phyloP scores from a whole-genome alignment of 2,113 vertebrate genomes.

The Phalacrocorax brasilianus region DNA sequence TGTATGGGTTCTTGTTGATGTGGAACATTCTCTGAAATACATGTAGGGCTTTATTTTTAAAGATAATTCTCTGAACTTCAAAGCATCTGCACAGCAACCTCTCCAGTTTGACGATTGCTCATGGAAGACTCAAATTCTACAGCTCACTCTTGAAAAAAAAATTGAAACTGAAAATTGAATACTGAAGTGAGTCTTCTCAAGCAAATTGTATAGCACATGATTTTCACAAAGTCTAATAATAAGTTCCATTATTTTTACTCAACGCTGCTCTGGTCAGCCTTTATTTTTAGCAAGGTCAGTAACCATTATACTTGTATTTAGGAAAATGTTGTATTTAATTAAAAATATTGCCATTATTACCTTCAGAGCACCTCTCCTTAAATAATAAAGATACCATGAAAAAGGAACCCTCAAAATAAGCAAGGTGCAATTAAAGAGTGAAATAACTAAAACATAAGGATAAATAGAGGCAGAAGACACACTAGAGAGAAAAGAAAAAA shows the following conservation, averaged over 20 bases:
- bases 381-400: not conserved
- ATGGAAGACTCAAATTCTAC: not conserved
- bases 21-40: not conserved
- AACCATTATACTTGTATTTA: not conserved
- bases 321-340: not conserved
- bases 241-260: not conserved
- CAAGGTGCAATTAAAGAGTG: not conserved
- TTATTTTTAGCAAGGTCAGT: not conserved
- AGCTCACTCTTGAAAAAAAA: not conserved
- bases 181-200: not conserved
- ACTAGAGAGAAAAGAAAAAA: not conserved
- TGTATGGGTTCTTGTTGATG: not conserved
- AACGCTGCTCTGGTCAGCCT: not conserved
- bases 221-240: not conserved
- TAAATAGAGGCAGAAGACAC: not conserved
- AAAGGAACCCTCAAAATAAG: not conserved
- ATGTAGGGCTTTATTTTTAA: not conserved
- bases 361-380: not conserved
- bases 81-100: not conserved
- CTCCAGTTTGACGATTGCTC: not conserved
- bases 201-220: not conserved
- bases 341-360: not conserved
- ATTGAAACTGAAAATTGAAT: not conserved
- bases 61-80: not conserved
- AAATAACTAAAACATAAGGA: not conserved